Conservation (phyloP, 2,797 vertebrate species). For the Poeciliopsis gracilis region DNA sequence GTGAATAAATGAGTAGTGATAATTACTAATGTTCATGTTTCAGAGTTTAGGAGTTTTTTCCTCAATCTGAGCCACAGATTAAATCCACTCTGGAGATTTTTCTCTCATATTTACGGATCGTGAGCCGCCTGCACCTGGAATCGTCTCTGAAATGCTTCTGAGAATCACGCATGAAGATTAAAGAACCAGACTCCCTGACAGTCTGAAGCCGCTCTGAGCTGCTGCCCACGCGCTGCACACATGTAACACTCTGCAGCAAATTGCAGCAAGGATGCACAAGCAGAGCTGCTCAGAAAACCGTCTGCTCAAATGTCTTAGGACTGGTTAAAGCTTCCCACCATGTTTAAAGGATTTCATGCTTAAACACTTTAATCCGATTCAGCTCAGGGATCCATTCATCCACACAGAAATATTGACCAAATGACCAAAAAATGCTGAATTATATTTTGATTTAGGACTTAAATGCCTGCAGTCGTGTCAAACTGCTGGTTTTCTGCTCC, state of each 20-base stretch:
- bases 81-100: slow-evolving; percentile 38
- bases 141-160: slow-evolving; percentile 21
- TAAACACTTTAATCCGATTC: too few species aligned
- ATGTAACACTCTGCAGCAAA: slow-evolving; percentile 7
- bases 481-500: not conserved
- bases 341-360: too few species aligned
- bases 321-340: too few species aligned
- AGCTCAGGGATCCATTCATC: too few species aligned
- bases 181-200: not conserved
- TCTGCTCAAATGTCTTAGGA: too few species aligned
- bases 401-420: too few species aligned
- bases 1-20: not conserved
- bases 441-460: too few species aligned
- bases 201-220: not conserved
- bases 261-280: slow-evolving; percentile 3
- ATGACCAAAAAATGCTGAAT: too few species aligned
- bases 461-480: not conserved
- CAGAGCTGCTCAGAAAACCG: too few species aligned
- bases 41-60: not conserved
- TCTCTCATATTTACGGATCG: slow-evolving; percentile 36
- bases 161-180: slow-evolving; percentile 31
- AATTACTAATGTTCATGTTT: not conserved
- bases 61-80: not conserved
- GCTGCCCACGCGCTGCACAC: slow-evolving; percentile 29
- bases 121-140: slow-evolving; percentile 31